These are phyloP conservation scores for Brachypalpus laphriformis DNA, from an alignment of 2,888 invertebrate genomes.

Conservation along the genomic window DNA sequence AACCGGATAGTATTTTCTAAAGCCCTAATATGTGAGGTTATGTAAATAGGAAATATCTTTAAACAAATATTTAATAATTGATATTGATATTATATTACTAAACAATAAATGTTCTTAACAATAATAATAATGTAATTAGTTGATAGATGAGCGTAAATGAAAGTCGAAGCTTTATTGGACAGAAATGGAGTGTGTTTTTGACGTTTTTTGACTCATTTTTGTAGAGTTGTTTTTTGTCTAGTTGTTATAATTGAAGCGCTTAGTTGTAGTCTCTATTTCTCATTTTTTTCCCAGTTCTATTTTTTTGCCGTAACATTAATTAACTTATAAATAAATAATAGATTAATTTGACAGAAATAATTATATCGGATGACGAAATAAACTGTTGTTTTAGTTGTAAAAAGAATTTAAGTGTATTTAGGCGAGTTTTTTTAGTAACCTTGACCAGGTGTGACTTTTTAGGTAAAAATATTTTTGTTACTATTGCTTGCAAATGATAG, in stretches of 20 bases:
- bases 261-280: constrained; percentile 52
- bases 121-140: constrained; percentile 25
- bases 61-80: constrained; percentile 54
- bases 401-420: constrained; percentile 17
- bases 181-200: constrained; percentile 64
- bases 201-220: constrained; percentile 71
- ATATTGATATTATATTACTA: constrained; percentile 63
- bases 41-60: constrained; percentile 51
- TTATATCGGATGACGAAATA: constrained; percentile 11
- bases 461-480: constrained; percentile 16
- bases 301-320: constrained; percentile 6
- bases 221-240: constrained; percentile 74
- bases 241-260: constrained; percentile 64
- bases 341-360: constrained; percentile 1
- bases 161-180: constrained; percentile 61
- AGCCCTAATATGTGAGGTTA: constrained; percentile 11
- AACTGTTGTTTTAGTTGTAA: constrained; percentile 25
- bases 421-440: constrained; percentile 2
- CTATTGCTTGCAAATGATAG: not conserved
- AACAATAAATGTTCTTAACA: constrained; percentile 26
- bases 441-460: constrained; percentile 53
- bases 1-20: constrained; percentile 56
- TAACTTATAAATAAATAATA: constrained; percentile 34
- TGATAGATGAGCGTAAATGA: constrained; percentile 41
- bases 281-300: constrained; percentile 15